Conservation (phyloP, 2,113 vertebrate genomes). For the Eurystomus gularis region DNA sequence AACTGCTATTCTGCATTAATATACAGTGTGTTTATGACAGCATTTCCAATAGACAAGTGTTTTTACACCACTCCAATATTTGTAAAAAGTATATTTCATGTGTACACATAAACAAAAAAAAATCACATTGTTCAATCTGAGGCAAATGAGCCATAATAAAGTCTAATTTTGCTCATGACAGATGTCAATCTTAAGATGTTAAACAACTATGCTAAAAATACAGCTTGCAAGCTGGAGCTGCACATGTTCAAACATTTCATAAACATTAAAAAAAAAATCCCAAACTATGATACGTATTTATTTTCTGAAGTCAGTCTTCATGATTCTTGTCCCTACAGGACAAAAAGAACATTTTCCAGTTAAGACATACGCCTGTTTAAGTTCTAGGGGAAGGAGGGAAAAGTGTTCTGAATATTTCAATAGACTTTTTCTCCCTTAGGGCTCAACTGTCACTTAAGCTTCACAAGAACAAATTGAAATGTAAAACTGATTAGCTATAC, state of each 20-base stretch:
- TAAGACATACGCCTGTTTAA: conserved; percentile 65
- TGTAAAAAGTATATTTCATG: conserved; percentile 67
- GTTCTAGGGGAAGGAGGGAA: conserved; percentile 54
- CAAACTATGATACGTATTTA: conserved; percentile 50
- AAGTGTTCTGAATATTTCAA: conserved; percentile 55
- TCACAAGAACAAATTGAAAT: conserved; percentile 69
- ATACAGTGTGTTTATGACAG: conserved; percentile 60
- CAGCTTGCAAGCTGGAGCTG: conserved; percentile 53
- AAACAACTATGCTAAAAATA: conserved; percentile 60
- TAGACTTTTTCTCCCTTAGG: conserved; percentile 55
- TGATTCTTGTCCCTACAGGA: conserved; percentile 41
- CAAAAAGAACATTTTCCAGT: conserved; percentile 51
- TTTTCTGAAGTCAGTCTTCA: conserved; percentile 46
- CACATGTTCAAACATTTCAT: conserved; percentile 54
- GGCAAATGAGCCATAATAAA: conserved; percentile 61
- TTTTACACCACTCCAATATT: conserved; percentile 57
- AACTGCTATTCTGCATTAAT: conserved; percentile 54
- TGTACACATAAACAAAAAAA: conserved; percentile 47
- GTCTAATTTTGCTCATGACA: conserved; percentile 48
- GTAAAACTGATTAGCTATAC: conserved; percentile 74
- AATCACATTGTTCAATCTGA: conserved; percentile 62
- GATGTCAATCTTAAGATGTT: conserved; percentile 53
- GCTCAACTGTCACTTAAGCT: conserved; percentile 62
- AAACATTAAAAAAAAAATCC: neutral
- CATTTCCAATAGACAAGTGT: conserved; percentile 56